Base-by-base conservation (phyloP, 2,888 invertebrate species). In the Tetragonula carbonaria region DNA sequence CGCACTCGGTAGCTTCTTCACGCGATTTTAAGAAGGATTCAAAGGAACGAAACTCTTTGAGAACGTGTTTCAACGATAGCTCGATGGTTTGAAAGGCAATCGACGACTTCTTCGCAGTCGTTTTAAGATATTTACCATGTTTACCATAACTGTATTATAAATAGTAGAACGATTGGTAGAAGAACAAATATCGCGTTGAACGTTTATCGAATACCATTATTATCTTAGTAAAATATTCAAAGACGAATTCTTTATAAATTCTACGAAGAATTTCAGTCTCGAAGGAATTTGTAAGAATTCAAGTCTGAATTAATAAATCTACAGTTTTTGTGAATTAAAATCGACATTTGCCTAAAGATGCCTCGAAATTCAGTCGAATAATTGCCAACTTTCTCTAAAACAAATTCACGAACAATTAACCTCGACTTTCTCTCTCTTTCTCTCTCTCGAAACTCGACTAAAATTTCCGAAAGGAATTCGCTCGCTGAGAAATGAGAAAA, bases 1-100 rank as follows among this genome's bases (percentile, higher is more conserved):
- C n/a, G 55, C 70, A 16, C 70, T 71, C 16, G 16, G 11, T 18
- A 38, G 38, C 57, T 38, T 55, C n/a, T 71, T 71, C 55, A 14
- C 33, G n/a, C n/a, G 33, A 71, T 71, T 71, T 71, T 71, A 71
- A 71, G 55, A 3, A 70, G 51, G 33, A 72, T 72, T 72, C 55
- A 23, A 72, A 38, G 71, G 28, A 28, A 33, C 28, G 68, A 53
- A 28, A 18, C 68, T 21, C n/a, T n/a, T 59, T 59, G 14, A n/a
- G 21, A 28, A 18, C 57, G 11, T 11, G 21, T 70, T 70, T 68
- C 16, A 53, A 53, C 18, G 21, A 13, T 21, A 53, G 13, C 23
- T 28, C 11, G 45, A 8, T 45, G 8, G 23, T 45, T 45, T 14
- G 66, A 51, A 50, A 70, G 68, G 28, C 21, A 6, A 70, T 70